Percentiles rank a stretch among this genome's conserved stretches.
These are phyloP conservation scores for Drosophila oshimai DNA, from an alignment of 1,140 invertebrate genomes.

Conservation along the genomic window DNA sequence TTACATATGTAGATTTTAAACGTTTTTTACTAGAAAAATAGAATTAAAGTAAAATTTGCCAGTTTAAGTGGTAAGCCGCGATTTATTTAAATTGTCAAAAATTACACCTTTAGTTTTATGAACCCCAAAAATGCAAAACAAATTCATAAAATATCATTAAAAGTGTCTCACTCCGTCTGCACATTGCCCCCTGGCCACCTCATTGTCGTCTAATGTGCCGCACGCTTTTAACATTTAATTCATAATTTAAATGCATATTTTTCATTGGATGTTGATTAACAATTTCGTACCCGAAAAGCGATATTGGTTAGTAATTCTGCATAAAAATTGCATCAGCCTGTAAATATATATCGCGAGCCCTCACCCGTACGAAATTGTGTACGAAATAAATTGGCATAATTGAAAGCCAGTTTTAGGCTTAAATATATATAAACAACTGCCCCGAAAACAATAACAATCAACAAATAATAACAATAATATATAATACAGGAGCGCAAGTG, in stretches of 20 bases:
- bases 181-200: slow-evolving; percentile 52
- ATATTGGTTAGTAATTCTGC: slow-evolving; percentile 73
- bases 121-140: slow-evolving; percentile 14
- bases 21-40: too few relatives aligned
- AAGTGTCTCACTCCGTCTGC: slow-evolving; percentile 33
- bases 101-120: neutral
- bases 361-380: slow-evolving; percentile 1
- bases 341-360: slow-evolving; percentile 31
- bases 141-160: slow-evolving; percentile 39
- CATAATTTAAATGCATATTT: slow-evolving; percentile 76
- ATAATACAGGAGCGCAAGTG: slow-evolving; percentile 75
- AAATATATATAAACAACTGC: slow-evolving; percentile 16
- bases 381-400: slow-evolving; percentile 52
- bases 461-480: slow-evolving; percentile 48
- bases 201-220: slow-evolving; percentile 47
- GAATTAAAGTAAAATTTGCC: too few relatives aligned
- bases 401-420: slow-evolving; percentile 72
- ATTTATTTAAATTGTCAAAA: too few relatives aligned
- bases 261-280: slow-evolving; percentile 53
- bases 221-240: slow-evolving; percentile 68
- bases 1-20: too few relatives aligned
- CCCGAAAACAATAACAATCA: slow-evolving; percentile 41
- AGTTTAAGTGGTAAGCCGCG: too few relatives aligned
- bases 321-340: slow-evolving; percentile 76
- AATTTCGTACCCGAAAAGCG: slow-evolving; percentile 37